These are phyloP conservation scores for Dolichoris vasculosae DNA, from an alignment of 1,140 invertebrate species.

Conservation along the genomic window DNA sequence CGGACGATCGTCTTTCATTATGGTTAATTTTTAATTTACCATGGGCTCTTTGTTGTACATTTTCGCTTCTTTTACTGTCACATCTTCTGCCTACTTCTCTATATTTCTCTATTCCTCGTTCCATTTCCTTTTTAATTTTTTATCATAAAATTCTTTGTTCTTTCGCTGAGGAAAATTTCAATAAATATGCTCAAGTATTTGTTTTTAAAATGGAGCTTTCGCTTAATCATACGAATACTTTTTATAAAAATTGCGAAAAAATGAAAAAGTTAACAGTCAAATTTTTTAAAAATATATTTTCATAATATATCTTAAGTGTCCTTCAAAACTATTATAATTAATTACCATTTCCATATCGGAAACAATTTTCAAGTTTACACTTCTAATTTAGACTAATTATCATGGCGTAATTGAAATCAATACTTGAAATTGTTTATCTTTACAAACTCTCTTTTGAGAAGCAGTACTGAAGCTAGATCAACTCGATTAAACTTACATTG, in stretches of 20 bases:
- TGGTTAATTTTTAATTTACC: constrained; percentile 44
- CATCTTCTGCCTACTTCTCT: background rate
- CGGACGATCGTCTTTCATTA: constrained; percentile 44
- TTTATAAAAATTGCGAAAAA: too few relatives aligned
- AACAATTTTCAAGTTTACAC: background rate
- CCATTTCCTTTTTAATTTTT: background rate
- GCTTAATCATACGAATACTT: background rate
- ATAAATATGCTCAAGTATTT: too few relatives aligned
- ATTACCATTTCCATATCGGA: constrained; percentile 6
- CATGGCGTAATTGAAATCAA: constrained; percentile 37
- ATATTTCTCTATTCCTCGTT: background rate
- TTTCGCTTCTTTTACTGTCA: background rate
- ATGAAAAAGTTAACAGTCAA: too few relatives aligned
- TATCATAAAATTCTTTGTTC: background rate
- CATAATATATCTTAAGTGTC: background rate
- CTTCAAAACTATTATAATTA: constrained; percentile 1
- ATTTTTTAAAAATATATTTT: too few relatives aligned
- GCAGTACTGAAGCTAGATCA: constrained; percentile 28
- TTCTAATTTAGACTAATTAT: constrained; percentile 45
- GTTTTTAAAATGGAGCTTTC: too few relatives aligned
- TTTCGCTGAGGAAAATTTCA: background rate
- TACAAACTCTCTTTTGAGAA: constrained; percentile 42
- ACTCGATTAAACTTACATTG: constrained; percentile 70
- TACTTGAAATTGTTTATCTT: constrained; percentile 65
- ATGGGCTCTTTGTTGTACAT: background rate